Conservation (phyloP, 2,113 vertebrate genomes). For the Orycteropus afer region DNA sequence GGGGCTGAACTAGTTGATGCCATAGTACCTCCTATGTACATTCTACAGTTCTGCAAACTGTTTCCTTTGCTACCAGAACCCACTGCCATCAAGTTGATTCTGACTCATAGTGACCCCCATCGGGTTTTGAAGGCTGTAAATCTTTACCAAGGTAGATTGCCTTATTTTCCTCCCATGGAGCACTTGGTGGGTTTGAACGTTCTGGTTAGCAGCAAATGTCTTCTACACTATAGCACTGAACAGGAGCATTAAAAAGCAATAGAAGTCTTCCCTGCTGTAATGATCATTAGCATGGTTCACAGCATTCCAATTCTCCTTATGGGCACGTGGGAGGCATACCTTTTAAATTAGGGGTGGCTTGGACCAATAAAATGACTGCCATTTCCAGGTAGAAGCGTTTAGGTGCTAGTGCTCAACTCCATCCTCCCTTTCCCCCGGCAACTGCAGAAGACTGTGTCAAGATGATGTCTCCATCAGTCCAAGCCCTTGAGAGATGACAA, state of each 20-base stretch:
- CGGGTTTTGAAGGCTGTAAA: too few species aligned
- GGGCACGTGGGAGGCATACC: neutral
- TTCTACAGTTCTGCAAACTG: neutral
- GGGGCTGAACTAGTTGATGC: neutral
- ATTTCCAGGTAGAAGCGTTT: neutral
- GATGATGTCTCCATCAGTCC: neutral
- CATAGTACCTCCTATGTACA: neutral
- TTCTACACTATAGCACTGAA: too few species aligned
- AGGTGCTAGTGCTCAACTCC: neutral
- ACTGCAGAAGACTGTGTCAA: neutral
- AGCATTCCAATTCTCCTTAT: neutral
- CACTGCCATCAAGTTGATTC: too few species aligned
- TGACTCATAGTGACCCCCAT: too few species aligned
- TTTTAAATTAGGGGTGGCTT: neutral
- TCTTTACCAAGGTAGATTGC: too few species aligned
- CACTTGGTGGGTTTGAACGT: too few species aligned
- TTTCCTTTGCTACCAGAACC: neutral
- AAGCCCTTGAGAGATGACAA: neutral
- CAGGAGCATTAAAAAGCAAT: neutral
- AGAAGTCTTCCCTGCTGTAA: neutral
- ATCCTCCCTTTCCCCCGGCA: neutral
- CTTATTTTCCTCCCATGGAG: too few species aligned
- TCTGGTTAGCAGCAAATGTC: too few species aligned
- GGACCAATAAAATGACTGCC: neutral
- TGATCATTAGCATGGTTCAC: neutral